Conservation (phyloP, 2,113 vertebrate species). For the Porphyrio hochstetteri region DNA sequence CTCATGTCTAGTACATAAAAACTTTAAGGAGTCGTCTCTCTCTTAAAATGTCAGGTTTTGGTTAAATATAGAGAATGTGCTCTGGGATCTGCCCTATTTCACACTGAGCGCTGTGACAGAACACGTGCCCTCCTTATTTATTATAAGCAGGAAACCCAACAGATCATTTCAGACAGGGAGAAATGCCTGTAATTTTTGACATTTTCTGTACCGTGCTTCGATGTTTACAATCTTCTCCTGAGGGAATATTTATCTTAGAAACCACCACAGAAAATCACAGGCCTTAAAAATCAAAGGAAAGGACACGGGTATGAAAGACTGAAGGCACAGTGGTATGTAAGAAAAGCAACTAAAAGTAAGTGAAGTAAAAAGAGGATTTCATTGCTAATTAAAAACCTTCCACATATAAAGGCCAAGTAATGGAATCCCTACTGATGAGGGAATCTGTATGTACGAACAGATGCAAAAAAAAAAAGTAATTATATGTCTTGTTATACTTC, state of each 20-base stretch:
- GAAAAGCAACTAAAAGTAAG: neutral
- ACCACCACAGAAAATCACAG: constrained; percentile 1
- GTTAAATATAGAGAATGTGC: neutral
- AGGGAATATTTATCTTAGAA: constrained; percentile 22
- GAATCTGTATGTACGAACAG: constrained; percentile 36
- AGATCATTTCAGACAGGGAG: neutral
- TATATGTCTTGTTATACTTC: constrained; percentile 21
- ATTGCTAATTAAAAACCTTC: constrained; percentile 40
- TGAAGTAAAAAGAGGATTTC: constrained; percentile 40
- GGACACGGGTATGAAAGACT: neutral
- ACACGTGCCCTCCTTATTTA: neutral
- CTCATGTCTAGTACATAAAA: neutral
- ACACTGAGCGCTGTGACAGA: neutral
- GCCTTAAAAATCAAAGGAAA: constrained; percentile 10
- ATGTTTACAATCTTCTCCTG: neutral
- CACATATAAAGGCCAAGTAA: constrained; percentile 29
- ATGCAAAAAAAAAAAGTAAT: constrained; percentile 46
- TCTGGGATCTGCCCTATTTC: neutral
- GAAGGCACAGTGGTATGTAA: neutral
- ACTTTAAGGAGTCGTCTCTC: neutral
- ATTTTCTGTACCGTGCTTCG: neutral
- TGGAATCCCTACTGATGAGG: constrained; percentile 16
- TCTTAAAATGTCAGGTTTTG: neutral
- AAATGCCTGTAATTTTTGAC: neutral
- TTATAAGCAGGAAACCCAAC: neutral